Evolutionary conservation across 2,797 vertebrate genomes (phyloP).

Genomic region (Sebastiscus tertius): DNA sequence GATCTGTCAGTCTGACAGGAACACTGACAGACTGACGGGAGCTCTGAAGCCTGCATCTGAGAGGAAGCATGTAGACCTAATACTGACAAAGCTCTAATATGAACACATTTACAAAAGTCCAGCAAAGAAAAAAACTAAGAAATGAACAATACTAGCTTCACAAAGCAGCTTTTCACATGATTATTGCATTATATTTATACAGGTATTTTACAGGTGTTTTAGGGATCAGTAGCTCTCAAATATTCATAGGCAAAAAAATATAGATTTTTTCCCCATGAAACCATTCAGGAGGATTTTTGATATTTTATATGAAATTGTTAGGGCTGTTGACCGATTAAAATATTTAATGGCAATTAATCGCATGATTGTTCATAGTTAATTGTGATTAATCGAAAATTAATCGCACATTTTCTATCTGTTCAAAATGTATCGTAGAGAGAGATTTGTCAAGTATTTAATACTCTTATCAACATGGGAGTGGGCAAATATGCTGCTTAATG

Average conservation of each 20-base stretch:
- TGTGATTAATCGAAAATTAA: too few species aligned
- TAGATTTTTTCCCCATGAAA: neutral
- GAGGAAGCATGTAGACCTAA: neutral
- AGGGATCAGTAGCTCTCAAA: neutral
- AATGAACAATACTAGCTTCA: neutral
- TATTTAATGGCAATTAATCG: too few species aligned
- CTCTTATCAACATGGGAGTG: too few species aligned
- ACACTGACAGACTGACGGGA: neutral
- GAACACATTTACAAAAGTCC: neutral
- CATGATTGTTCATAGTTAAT: too few species aligned
- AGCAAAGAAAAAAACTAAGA: neutral
- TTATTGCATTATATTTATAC: neutral
- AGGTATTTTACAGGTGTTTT: neutral
- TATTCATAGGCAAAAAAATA: too few species aligned
- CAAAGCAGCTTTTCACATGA: neutral
- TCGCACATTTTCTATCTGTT: too few species aligned
- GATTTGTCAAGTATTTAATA: too few species aligned
- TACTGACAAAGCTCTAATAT: neutral
- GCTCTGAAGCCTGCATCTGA: neutral
- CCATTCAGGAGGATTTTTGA: neutral
- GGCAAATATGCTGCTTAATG: too few species aligned
- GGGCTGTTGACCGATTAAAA: too few species aligned
- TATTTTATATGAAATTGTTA: too few species aligned
- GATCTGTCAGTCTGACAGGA: slow-evolving; percentile 21
- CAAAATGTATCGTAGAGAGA: too few species aligned